Percentiles rank a stretch among this genome's conserved stretches.
phyloP scores from a whole-genome alignment of 2,113 vertebrate genomes.

The Thunnus thynnus region DNA sequence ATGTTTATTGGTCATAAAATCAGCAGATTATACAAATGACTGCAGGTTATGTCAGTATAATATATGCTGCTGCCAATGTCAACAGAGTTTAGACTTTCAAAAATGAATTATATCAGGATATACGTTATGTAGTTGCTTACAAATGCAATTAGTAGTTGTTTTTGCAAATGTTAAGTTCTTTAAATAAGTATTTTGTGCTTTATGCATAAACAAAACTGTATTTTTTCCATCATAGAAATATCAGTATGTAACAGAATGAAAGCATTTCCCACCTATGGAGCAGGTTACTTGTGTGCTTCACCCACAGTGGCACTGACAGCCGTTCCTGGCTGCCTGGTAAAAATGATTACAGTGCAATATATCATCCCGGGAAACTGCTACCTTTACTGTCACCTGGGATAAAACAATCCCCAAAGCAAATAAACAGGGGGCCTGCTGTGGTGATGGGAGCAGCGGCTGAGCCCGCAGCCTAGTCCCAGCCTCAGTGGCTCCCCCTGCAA shows the following conservation, averaged over 20 bases:
- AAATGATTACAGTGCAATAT: conserved; percentile 30
- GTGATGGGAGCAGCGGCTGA: conserved; percentile 36
- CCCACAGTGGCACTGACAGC: background rate
- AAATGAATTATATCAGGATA: background rate
- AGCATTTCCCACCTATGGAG: background rate
- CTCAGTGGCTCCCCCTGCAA: conserved; percentile 78
- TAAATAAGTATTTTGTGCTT: background rate
- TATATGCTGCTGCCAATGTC: background rate
- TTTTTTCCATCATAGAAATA: background rate
- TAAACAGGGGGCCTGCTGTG: conserved; percentile 70
- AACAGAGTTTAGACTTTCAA: background rate
- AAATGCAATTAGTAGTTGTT: background rate
- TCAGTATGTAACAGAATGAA: background rate
- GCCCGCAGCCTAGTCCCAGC: conserved; percentile 59
- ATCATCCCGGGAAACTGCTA: conserved; percentile 54
- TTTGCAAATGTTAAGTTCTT: background rate
- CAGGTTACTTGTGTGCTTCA: background rate
- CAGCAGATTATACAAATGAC: background rate
- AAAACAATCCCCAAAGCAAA: conserved; percentile 72
- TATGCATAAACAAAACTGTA: background rate
- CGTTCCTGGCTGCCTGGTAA: background rate
- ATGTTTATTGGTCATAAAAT: too few species aligned
- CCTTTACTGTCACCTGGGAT: conserved; percentile 75
- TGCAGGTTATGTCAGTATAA: background rate
- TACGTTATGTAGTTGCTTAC: background rate